phyloP scores from a whole-genome alignment of 2,797 vertebrate genomes.

The Trematomus bernacchii region DNA sequence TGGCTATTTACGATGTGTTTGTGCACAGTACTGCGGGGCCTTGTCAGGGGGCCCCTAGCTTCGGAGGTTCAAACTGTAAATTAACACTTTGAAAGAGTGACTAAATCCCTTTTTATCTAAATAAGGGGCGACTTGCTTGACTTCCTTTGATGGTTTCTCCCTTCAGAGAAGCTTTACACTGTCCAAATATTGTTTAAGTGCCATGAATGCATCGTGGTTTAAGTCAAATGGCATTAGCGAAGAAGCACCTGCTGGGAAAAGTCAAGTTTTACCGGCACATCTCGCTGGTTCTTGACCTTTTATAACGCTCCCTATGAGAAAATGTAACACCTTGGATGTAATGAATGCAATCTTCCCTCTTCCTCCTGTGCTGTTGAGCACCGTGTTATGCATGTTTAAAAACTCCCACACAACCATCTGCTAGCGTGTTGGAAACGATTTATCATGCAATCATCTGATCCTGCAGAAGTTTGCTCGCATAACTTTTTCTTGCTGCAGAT shows the following conservation, averaged over 20 bases:
- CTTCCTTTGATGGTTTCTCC: conserved; percentile 17
- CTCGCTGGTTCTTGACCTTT: conserved; percentile 40
- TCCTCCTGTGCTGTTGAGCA: conserved; percentile 47
- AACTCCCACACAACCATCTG: conserved; percentile 79
- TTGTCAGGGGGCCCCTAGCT: conserved; percentile 35
- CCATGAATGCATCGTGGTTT: conserved; percentile 7
- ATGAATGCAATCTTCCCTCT: conserved; percentile 43
- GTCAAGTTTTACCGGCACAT: conserved; percentile 24
- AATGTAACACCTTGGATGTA: conserved; percentile 55
- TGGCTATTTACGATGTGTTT: conserved; percentile 61
- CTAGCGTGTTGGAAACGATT: conserved; percentile 52
- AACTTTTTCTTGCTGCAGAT: conserved; percentile 35
- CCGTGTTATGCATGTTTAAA: conserved; percentile 71
- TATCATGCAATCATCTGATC: conserved; percentile 38
- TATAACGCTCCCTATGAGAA: conserved; percentile 30
- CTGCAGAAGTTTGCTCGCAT: conserved; percentile 32
- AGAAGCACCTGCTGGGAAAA: conserved; percentile 29
- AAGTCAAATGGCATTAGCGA: not conserved
- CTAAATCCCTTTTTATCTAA: conserved; percentile 22
- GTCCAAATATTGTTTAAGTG: conserved; percentile 1
- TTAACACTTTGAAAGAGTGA: conserved; percentile 24
- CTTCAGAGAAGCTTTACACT: not conserved
- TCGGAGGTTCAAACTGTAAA: conserved; percentile 31
- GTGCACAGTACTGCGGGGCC: conserved; percentile 31
- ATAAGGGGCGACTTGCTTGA: conserved; percentile 18